These are phyloP conservation scores for Gymnodraco acuticeps DNA, from an alignment of 2,797 vertebrate species.

Conservation along the genomic window DNA sequence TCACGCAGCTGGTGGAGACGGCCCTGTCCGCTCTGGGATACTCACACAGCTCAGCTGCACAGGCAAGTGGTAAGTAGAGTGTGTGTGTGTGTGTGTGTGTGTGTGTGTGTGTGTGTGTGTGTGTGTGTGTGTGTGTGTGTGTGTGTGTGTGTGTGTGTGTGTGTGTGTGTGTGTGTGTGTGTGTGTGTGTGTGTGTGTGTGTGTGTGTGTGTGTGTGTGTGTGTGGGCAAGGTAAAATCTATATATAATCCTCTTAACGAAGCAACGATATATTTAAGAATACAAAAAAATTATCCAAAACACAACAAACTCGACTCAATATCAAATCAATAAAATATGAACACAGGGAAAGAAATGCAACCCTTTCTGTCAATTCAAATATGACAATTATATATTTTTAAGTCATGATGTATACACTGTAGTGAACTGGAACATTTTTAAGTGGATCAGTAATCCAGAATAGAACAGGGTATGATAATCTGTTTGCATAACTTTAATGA, in stretches of 20 bases:
- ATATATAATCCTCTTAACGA: background rate
- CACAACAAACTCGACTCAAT: too few species aligned
- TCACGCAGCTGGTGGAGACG: slow-evolving; percentile 97
- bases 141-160: slow-evolving; percentile 9
- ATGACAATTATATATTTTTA: background rate
- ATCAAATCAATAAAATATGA: too few species aligned
- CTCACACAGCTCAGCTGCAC: slow-evolving; percentile 94
- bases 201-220: background rate
- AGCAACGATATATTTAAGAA: too few species aligned
- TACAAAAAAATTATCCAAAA: too few species aligned
- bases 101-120: slow-evolving; percentile 13
- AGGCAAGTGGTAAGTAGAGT: slow-evolving; percentile 90
- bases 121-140: background rate
- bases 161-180: slow-evolving; percentile 4
- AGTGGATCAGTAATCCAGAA: too few species aligned
- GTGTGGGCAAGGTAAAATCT: background rate
- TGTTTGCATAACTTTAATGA: too few species aligned
- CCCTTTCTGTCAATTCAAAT: background rate
- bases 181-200: slow-evolving; percentile 10
- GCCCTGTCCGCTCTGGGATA: slow-evolving; percentile 96
- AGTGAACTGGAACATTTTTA: too few species aligned
- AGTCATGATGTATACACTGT: too few species aligned
- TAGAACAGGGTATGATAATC: too few species aligned
- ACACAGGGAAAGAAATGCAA: background rate
- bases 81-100: slow-evolving; percentile 5